Base-by-base conservation (phyloP, 2,113 vertebrate species). In the Labeo catla region DNA sequence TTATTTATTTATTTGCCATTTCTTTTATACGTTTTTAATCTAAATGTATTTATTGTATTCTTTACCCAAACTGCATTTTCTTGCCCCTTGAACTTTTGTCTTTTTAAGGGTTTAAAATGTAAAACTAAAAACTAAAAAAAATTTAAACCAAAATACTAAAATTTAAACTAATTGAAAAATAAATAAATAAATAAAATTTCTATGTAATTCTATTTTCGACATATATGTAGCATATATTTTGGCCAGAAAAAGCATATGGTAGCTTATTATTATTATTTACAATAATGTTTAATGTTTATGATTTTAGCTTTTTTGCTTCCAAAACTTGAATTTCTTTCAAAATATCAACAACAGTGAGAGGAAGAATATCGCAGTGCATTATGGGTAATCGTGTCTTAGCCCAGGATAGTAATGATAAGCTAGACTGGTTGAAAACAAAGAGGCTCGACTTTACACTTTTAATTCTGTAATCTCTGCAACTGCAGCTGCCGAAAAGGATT, bases 401-500 rank as follows among this genome's bases (percentile, higher is more conserved):
- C 43, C 54, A 78, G 16, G 12, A 10, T 36, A 39, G 76, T 59
- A 28, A 28, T 54, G 3, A 78, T 78, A 36, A 21, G 10, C 19
- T 45, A 57, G 16, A 59, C 59, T 15, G 57, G 39, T 28, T 19
- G 13, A 65, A 81, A 47, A 66, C 59, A 66, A 28, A 47, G 57
- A 8, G n/a, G 8, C 21, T 6, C 8, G 11, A 80, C 34, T 76
- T 54, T 8, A 36, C 11, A 43, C 10, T 81, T 65, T 81, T 65
- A 81, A 68, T 82, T 82, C 45, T 19, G 3, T 66, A 82, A 68
- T 82, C 80, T 28, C 9, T 52, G 21, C 21, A 49, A 28, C 1
- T 70, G 23, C 16, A 70, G 9, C 6, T 28, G 57, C 12, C 12
- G 47, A 66, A 66, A 49, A 49, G 45, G 43, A 9, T 36, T 72